Evolutionary conservation across 2,888 invertebrate genomes (phyloP), one percentile per base, ranked within the genome.

Genomic region (Ochropacha duplaris): DNA sequence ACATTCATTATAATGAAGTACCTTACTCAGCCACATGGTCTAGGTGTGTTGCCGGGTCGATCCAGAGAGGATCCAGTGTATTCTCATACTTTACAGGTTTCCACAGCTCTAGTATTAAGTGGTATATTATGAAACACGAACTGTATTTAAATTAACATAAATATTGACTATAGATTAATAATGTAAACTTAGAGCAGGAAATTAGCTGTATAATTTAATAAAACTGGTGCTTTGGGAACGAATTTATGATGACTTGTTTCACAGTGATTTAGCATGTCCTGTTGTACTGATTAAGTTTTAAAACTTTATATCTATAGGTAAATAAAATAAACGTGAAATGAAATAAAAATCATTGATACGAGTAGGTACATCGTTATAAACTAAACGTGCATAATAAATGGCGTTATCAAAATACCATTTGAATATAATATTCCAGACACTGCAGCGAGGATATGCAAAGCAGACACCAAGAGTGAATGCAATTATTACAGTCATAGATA

Each of bases 401-500:
- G 31, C 31, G 52, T 52, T 52, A 52, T 52, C 31, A 52, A 31
- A 52, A 52, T 22, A 52, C 31, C 31, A 31, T 19, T 31, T 19
- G 34, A 52, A 31, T 52, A 34, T 16, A 52, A 31, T 52, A 31
- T 52, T 52, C 52, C 22, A 6, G 31, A n/a, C 34, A 22, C 9
- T 6, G 52, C 31, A 31, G 19, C 31, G 22, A 31, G 16, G 16
- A 28, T 51, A 52, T 52, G 52, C 52, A 31, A 31, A 52, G 4
- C 55, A 58, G 57, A 54, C 36, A 54, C 44, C 57, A 62, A 61
- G 57, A 60, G 57, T 63, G 76, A 79, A 82, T 81, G 79, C 82
- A 81, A 83, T 85, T 79, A 86, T 84, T 80, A 78, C 78, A 79
- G 71, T 80, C 78, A 76, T 78, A 71, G 77, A 71, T 72, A 74